Evolutionary conservation across 2,113 vertebrate genomes (phyloP), one percentile per base, ranked within the genome.

Genomic region (Pituophis catenifer): DNA sequence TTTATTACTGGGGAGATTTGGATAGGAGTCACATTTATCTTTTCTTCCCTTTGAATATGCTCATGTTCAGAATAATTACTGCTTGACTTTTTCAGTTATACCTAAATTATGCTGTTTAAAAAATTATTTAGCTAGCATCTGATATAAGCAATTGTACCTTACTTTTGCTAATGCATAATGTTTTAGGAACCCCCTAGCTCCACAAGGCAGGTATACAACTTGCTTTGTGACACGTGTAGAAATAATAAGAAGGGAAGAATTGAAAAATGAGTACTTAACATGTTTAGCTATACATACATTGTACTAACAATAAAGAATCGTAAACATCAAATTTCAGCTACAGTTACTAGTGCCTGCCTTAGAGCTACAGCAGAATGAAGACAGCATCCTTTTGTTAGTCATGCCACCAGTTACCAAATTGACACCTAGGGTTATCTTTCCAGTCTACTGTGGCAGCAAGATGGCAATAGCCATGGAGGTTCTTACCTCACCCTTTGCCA

Each of bases 201-300:
- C 94, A 44, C 75, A 81, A 96, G 86, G 91, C 92, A 96, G 93
- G 91, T 95, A 87, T 95, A 87, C 87, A 95, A 94, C 88, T 85
- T 93, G 12, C 53, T 50, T 59, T 86, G 65, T 89, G 29, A n/a
- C 3, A 24, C 8, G 11, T 92, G 33, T 29, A 4, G 13, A 53
- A 88, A 92, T 5, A 44, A 81, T 38, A 19, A 38, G 70, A 75
- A 38, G 17, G 70, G 70, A 9, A 81, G 70, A 81, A 81, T 81
- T 81, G 33, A 38, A 81, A 75, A 81, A 38, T 81, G 33, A 81
- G 17, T 8, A 38, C 70, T 81, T 81, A 17, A 38, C 6, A 33
- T 81, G 15, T 17, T 38, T 81, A 33, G 13, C 33, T 38, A 21
- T 21, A 7, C 75, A 81, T 81, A 81, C 17, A 81, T 81, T 81